A percentile compares a stretch with the other conserved stretches of the same genome.
These are phyloP conservation scores for Carollia perspicillata DNA, from an alignment of 2,113 vertebrate species.

Conservation along the genomic window DNA sequence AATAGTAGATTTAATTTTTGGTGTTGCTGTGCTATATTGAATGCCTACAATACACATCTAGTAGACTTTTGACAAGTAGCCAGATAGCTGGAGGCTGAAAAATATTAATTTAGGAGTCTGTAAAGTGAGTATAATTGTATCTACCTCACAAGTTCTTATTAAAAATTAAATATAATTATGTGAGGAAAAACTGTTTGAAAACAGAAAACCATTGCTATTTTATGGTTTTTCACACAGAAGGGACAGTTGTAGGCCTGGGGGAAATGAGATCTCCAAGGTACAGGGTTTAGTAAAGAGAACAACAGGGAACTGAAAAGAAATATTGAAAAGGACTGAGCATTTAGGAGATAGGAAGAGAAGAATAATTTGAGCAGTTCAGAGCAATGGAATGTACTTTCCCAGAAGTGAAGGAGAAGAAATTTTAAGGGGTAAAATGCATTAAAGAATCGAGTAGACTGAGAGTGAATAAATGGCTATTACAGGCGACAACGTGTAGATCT, in stretches of 20 bases:
- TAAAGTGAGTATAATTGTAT: neutral
- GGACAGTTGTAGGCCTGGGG: neutral
- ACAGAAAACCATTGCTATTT: neutral
- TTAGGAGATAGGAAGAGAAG: neutral
- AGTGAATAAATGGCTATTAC: neutral
- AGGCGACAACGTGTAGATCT: neutral
- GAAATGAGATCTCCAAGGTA: neutral
- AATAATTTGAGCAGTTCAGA: neutral
- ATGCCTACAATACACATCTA: neutral
- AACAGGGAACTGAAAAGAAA: neutral
- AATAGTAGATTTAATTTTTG: neutral
- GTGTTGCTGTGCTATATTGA: neutral
- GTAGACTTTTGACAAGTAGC: neutral
- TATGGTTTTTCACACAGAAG: neutral
- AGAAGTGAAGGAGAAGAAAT: neutral
- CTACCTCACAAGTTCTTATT: neutral
- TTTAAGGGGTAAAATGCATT: neutral
- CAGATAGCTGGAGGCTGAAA: neutral
- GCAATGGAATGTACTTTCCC: neutral
- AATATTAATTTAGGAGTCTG: neutral
- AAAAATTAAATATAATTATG: neutral
- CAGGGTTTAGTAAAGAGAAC: neutral
- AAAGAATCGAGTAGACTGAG: neutral
- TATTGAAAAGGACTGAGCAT: neutral
- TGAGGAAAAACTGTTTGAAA: neutral